phyloP scores from a whole-genome alignment of 2,113 vertebrate genomes.

The Phainopepla nitens region DNA sequence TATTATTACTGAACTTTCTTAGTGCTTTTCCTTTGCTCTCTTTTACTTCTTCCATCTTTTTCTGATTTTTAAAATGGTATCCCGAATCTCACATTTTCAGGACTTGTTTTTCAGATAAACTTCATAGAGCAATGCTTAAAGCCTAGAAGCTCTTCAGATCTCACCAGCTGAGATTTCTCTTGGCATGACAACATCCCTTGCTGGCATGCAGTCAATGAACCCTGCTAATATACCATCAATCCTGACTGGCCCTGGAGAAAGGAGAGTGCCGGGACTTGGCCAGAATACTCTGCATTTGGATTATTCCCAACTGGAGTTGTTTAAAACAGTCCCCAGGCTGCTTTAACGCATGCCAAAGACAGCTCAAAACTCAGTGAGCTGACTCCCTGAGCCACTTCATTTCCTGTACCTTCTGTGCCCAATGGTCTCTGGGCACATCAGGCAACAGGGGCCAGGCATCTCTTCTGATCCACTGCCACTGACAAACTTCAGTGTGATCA shows the following conservation, averaged over 20 bases:
- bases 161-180: constrained; percentile 48
- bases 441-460: background rate
- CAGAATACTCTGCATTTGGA: constrained; percentile 33
- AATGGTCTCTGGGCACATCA: background rate
- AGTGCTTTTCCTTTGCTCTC: background rate
- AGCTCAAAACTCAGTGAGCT: constrained; percentile 26
- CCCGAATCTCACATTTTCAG: background rate
- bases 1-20: background rate
- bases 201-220: constrained; percentile 42
- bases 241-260: constrained; percentile 47
- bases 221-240: constrained; percentile 52
- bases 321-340: constrained; percentile 42
- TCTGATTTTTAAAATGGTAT: background rate
- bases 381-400: background rate
- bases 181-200: constrained; percentile 11
- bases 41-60: background rate
- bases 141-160: constrained; percentile 32
- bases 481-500: background rate
- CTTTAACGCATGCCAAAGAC: constrained; percentile 26
- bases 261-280: constrained; percentile 34
- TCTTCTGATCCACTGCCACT: background rate
- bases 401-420: background rate
- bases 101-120: constrained; percentile 18
- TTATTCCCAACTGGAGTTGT: constrained; percentile 50
- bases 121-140: background rate